These are phyloP conservation scores for Bathynomus jamesi DNA, from an alignment of 1,140 invertebrate species.

Conservation along the genomic window DNA sequence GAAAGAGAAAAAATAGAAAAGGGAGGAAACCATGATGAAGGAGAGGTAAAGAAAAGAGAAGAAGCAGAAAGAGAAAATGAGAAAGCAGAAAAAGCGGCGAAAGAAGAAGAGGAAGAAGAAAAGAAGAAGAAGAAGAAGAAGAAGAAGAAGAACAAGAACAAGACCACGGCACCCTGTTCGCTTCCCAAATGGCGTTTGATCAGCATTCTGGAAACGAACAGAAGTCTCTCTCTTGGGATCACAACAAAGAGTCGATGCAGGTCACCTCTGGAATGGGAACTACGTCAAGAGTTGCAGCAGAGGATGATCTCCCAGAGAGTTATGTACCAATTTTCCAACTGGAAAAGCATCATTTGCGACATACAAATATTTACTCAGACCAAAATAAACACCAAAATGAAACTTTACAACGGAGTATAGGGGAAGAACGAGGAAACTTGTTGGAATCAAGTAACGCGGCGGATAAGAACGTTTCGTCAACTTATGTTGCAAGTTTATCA, in stretches of 20 bases:
- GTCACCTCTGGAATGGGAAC: not conserved
- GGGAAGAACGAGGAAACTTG: not conserved
- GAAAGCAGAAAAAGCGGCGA: not conserved
- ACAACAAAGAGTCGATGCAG: not conserved
- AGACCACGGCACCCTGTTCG: not conserved
- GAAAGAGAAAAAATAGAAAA: not conserved
- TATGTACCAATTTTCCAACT: not conserved
- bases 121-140: not conserved
- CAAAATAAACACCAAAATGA: not conserved
- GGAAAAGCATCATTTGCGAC: constrained; percentile 1
- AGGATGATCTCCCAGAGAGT: not conserved
- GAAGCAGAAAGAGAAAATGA: not conserved
- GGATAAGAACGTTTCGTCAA: too few relatives aligned
- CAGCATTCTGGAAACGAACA: not conserved
- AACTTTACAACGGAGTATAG: not conserved
- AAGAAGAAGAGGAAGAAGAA: not conserved
- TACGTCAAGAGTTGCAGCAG: not conserved
- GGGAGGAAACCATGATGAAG: not conserved
- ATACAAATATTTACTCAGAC: constrained; percentile 1
- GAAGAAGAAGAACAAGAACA: not conserved
- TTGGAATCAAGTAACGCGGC: too few relatives aligned
- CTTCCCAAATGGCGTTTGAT: not conserved
- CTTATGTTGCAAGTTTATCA: too few relatives aligned
- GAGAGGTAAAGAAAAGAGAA: not conserved
- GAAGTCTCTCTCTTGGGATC: not conserved